These are phyloP conservation scores for Engraulis encrasicolus DNA, from an alignment of 2,113 vertebrate genomes.

Conservation along the genomic window DNA sequence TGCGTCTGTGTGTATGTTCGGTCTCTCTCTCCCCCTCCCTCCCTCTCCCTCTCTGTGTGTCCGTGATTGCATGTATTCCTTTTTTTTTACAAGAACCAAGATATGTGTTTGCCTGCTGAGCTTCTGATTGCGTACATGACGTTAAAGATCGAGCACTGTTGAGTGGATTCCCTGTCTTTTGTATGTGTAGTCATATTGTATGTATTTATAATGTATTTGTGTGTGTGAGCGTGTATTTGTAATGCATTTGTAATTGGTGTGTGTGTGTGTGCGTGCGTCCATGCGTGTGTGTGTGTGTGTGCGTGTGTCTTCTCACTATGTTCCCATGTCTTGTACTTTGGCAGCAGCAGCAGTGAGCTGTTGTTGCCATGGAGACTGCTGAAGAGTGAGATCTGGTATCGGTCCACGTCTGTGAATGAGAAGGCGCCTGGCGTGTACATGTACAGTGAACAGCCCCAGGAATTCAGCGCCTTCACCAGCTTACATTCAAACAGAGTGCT, in stretches of 20 bases:
- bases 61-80: not conserved
- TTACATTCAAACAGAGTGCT: not conserved
- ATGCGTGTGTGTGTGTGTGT: not conserved
- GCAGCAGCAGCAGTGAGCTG: constrained; percentile 37
- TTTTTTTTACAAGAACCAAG: not conserved
- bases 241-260: no score
- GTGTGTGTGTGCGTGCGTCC: not conserved
- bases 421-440: not conserved
- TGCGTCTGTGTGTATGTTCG: not conserved
- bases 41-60: not conserved
- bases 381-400: constrained; percentile 55
- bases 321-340: not conserved
- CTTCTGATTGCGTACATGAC: not conserved
- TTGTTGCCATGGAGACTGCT: constrained; percentile 18
- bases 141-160: not conserved
- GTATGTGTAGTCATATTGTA: not conserved
- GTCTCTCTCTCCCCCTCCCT: not conserved
- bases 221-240: not conserved
- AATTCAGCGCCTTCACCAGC: not conserved
- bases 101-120: not conserved
- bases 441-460: constrained; percentile 33
- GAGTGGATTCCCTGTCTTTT: not conserved
- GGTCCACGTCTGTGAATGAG: constrained; percentile 25
- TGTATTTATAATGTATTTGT: no score
- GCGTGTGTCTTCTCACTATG: not conserved